Evolutionary conservation across 2,888 invertebrate species (phyloP), one percentile per base, ranked within the genome.

Genomic region (Cantharis rufa): DNA sequence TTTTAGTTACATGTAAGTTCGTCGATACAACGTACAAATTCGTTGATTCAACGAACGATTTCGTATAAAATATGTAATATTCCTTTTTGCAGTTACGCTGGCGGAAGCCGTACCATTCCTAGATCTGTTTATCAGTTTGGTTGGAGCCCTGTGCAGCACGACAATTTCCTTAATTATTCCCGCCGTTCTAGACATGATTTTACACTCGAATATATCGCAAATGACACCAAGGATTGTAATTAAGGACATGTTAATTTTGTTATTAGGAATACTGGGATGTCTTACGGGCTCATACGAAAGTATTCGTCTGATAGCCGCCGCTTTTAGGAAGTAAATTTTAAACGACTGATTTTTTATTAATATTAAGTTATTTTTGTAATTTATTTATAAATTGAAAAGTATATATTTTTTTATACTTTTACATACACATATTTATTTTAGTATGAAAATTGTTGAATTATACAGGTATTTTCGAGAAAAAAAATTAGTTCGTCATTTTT

Each of bases 91-190:
- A 97, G 97, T 97, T 89, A 88, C 92, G 10, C 88, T 97, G 81
- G 97, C 98, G 0, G 95, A 95, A 85, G 90, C 94, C 1, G 95
- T 98, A 76, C 98, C 98, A 0, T 92, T 95, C 82, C 89, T 98
- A 79, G 94, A 94, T 2, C 89, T 96, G 1, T 96, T 98, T 88
- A 98, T 98, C 82, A 97, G 97, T 0, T 88, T 98, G 79, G 95
- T 98, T 27, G 98, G 98, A 5, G 96, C 98, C 0, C 91, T 98
- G 0, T 96, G 96, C 85, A 95, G 96, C 82, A 94, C 97, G 5
- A 93, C 95, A 0, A 88, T 98, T 79, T 97, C 97, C 0, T 90
- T 98, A 61, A 90, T 98, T 62, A 95, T 98, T 85, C 98, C 98
- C 1, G 95, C 97, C 0, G 90, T 96, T 74, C 93, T 98, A 79